A percentile compares a stretch with the other conserved stretches of the same genome.
phyloP scores from a whole-genome alignment of 2,888 invertebrate genomes.

The Dryococelus australis region DNA sequence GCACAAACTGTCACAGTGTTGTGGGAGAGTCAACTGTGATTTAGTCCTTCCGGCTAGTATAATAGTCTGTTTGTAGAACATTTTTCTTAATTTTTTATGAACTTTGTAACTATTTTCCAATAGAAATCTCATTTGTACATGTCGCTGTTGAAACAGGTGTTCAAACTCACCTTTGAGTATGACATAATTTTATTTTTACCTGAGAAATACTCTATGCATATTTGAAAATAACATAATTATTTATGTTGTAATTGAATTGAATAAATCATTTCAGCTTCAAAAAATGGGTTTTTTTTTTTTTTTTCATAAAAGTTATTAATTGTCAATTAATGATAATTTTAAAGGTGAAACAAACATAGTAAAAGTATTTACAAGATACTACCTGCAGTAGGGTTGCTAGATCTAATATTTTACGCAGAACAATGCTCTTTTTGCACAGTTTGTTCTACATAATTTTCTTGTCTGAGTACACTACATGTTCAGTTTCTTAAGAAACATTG shows the following conservation, averaged over 20 bases:
- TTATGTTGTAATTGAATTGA: not conserved
- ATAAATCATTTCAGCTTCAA: not conserved
- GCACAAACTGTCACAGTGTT: not conserved
- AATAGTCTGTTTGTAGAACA: not conserved
- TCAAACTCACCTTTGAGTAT: not conserved
- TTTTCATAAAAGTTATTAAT: too few species aligned
- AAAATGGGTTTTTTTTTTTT: not conserved
- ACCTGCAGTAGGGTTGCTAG: too few species aligned
- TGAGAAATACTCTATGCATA: not conserved
- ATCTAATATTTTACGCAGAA: too few species aligned
- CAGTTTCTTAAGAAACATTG: too few species aligned
- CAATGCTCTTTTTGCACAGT: too few species aligned
- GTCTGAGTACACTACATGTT: too few species aligned
- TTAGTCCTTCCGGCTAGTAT: not conserved
- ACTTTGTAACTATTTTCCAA: not conserved
- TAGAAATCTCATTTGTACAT: not conserved
- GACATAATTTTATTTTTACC: not conserved
- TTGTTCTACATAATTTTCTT: too few species aligned
- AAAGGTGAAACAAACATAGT: too few species aligned
- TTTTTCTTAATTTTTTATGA: not conserved
- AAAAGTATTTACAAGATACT: too few species aligned
- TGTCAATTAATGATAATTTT: too few species aligned
- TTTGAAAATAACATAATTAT: not conserved
- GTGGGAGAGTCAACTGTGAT: not conserved
- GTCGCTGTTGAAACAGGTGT: not conserved